These are phyloP conservation scores for Rynchops niger DNA, from an alignment of 2,113 vertebrate species.

Conservation along the genomic window DNA sequence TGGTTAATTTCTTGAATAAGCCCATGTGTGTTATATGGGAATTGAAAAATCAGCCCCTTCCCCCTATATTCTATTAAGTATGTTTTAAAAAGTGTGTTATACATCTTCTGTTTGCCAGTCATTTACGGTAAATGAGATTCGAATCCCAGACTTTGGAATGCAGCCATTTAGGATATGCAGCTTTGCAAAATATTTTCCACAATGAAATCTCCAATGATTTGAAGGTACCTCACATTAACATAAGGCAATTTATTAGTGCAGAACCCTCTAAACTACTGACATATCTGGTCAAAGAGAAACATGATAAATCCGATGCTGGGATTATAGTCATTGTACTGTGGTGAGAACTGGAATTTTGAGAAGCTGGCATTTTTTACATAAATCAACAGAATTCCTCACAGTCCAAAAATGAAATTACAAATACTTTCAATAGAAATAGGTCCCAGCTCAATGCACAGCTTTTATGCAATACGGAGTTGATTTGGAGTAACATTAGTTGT, in stretches of 20 bases:
- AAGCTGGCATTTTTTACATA: background rate
- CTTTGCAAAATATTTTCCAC: slow-evolving; percentile 42
- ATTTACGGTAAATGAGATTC: background rate
- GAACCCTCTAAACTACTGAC: background rate
- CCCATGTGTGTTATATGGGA: background rate
- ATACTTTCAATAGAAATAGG: background rate
- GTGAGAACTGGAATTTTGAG: background rate
- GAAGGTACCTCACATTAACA: background rate
- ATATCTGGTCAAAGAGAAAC: background rate
- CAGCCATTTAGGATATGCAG: slow-evolving; percentile 8
- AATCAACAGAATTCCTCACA: background rate
- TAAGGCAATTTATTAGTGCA: slow-evolving; percentile 15
- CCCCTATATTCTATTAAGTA: background rate
- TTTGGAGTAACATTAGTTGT: background rate
- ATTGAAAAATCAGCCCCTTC: background rate
- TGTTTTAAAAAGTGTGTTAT: background rate
- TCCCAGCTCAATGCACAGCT: background rate
- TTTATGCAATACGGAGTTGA: background rate
- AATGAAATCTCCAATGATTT: background rate
- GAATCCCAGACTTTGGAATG: slow-evolving; percentile 40
- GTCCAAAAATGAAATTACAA: background rate
- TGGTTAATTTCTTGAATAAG: background rate
- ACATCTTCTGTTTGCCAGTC: background rate
- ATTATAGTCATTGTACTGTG: background rate
- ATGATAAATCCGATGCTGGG: background rate